Conservation (phyloP, 2,113 vertebrate genomes). For the Nothocercus nigrocapillus region DNA sequence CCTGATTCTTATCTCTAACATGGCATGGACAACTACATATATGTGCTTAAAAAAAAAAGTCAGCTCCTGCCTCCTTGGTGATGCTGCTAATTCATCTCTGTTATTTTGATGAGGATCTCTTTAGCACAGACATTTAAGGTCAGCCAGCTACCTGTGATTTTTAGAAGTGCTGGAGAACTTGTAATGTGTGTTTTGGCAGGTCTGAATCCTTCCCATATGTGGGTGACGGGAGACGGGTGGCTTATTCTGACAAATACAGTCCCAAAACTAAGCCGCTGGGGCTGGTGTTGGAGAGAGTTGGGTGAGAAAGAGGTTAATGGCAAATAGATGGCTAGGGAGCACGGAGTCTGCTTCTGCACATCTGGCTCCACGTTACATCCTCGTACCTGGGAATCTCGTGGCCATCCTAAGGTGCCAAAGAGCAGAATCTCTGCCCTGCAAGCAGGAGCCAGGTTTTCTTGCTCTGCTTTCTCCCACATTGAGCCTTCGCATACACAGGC, state of each 20-base stretch:
- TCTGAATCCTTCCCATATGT: neutral
- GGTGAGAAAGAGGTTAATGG: neutral
- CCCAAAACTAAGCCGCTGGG: neutral
- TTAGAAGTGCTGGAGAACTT: neutral
- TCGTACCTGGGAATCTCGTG: neutral
- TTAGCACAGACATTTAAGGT: neutral
- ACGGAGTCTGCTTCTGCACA: neutral
- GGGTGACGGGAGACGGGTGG: neutral
- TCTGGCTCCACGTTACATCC: neutral
- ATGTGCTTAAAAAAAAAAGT: neutral
- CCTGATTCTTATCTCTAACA: neutral
- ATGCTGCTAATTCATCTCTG: neutral
- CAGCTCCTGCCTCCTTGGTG: neutral
- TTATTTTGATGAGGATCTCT: neutral
- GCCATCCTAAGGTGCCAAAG: neutral
- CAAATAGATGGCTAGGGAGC: neutral
- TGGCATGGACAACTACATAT: too few relatives aligned
- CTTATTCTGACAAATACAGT: neutral
- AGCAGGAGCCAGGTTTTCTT: neutral
- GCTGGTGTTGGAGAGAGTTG: neutral
- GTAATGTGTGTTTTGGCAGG: neutral
- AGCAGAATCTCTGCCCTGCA: neutral
- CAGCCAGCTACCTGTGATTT: neutral
- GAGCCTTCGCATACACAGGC: accelerated
- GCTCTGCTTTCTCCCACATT: neutral